Percentiles rank a stretch among this genome's conserved stretches.
phyloP scores from a whole-genome alignment of 2,888 invertebrate species.

The Ornithoptera priamus region DNA sequence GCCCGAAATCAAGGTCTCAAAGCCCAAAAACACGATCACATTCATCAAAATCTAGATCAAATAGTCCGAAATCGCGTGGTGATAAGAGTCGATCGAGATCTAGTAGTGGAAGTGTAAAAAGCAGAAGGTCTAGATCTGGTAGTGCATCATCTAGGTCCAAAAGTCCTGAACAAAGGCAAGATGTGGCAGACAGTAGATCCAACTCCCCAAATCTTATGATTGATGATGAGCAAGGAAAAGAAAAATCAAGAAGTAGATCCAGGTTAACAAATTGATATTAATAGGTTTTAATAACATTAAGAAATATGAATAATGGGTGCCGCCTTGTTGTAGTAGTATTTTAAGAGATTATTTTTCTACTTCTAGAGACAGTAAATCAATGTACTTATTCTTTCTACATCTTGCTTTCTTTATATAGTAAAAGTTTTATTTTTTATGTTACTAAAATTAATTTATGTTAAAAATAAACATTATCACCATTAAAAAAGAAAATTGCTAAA shows the following conservation, averaged over 20 bases:
- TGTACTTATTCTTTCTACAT: no score
- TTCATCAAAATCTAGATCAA: slow-evolving; percentile 55
- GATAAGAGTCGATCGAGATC: slow-evolving; percentile 60
- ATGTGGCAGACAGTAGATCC: slow-evolving; percentile 70
- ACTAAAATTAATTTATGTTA: no score
- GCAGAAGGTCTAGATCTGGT: slow-evolving; percentile 52
- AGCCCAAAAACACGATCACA: slow-evolving; percentile 46
- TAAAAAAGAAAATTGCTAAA: no score
- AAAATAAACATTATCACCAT: no score
- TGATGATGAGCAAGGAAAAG: slow-evolving; percentile 67
- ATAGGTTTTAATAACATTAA: neutral
- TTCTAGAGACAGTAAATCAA: no score
- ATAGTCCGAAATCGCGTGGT: slow-evolving; percentile 42
- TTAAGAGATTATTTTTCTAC: no score
- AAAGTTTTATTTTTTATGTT: no score
- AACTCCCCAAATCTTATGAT: slow-evolving; percentile 78
- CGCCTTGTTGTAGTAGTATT: no score
- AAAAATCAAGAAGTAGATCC: slow-evolving; percentile 65
- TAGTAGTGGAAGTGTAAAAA: slow-evolving; percentile 70
- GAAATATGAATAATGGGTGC: neutral
- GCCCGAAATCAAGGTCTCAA: slow-evolving; percentile 54
- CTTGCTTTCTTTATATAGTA: no score
- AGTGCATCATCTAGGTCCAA: slow-evolving; percentile 61
- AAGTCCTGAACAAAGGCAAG: slow-evolving; percentile 56
- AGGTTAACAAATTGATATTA: slow-evolving; percentile 45